Conservation (phyloP, 2,888 invertebrate genomes). For the Pandemis cinnamomeana region DNA sequence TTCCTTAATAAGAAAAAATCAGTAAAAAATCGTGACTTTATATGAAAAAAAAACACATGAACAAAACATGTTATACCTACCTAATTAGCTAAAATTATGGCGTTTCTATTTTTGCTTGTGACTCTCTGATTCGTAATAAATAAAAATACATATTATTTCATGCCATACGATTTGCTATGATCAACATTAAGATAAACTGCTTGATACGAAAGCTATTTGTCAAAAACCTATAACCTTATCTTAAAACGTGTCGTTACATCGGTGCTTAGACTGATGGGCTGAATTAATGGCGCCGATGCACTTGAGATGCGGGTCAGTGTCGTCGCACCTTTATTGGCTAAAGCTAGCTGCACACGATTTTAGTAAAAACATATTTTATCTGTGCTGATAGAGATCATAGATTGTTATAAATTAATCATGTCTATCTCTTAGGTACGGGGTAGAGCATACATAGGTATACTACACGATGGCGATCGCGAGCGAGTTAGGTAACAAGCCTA, state of each 20-base stretch:
- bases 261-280: constrained; percentile 25
- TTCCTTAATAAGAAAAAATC: background rate
- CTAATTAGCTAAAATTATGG: background rate
- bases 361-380: too few relatives aligned
- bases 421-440: too few relatives aligned
- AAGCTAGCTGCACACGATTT: background rate
- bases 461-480: too few relatives aligned
- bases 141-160: background rate
- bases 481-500: too few relatives aligned
- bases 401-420: too few relatives aligned
- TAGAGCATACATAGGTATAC: too few relatives aligned
- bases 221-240: constrained; percentile 24
- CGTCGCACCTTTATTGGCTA: constrained; percentile 7
- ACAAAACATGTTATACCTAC: too few relatives aligned
- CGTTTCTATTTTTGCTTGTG: background rate
- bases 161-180: background rate
- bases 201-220: background rate
- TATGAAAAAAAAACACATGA: too few relatives aligned
- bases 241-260: constrained; percentile 31
- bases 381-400: too few relatives aligned
- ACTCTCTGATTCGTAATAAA: background rate
- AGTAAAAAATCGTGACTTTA: too few relatives aligned
- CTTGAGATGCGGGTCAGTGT: constrained; percentile 54
- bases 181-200: background rate
- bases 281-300: constrained; percentile 58